These are phyloP conservation scores for Allolobophora icterica DNA, from an alignment of 2,888 invertebrate species.

Conservation along the genomic window DNA sequence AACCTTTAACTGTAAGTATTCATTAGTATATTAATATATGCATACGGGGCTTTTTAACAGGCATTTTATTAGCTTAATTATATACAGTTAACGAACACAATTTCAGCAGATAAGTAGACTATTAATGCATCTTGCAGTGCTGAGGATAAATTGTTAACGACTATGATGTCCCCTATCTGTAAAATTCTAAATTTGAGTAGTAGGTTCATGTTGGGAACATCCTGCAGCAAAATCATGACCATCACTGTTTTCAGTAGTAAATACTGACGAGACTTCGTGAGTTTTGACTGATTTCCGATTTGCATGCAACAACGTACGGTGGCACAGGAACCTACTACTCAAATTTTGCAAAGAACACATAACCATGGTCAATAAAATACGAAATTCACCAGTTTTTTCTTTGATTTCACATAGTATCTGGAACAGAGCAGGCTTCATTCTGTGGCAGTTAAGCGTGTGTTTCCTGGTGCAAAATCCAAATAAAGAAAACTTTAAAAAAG, in stretches of 20 bases:
- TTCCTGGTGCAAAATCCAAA: constrained; percentile 35
- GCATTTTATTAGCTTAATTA: background rate
- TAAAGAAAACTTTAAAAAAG: background rate
- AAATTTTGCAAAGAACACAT: background rate
- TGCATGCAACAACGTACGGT: background rate
- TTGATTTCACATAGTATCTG: constrained; percentile 98
- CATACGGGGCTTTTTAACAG: background rate
- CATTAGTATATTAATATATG: background rate
- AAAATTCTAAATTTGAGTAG: too few relatives aligned
- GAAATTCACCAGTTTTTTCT: constrained; percentile 88
- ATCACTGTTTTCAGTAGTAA: too few relatives aligned
- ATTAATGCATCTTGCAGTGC: background rate
- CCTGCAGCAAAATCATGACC: too few relatives aligned
- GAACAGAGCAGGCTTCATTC: constrained; percentile 98
- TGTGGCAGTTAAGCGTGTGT: constrained; percentile 85
- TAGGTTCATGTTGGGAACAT: too few relatives aligned
- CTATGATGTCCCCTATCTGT: background rate
- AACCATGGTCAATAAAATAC: background rate
- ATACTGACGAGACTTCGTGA: too few relatives aligned
- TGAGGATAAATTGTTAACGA: background rate
- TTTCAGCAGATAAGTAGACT: background rate
- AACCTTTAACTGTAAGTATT: background rate
- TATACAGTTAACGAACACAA: background rate
- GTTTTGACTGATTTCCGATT: background rate
- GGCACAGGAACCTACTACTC: background rate